Base-by-base conservation (phyloP, 2,113 vertebrate species). In the Aspidoscelis tigris region DNA sequence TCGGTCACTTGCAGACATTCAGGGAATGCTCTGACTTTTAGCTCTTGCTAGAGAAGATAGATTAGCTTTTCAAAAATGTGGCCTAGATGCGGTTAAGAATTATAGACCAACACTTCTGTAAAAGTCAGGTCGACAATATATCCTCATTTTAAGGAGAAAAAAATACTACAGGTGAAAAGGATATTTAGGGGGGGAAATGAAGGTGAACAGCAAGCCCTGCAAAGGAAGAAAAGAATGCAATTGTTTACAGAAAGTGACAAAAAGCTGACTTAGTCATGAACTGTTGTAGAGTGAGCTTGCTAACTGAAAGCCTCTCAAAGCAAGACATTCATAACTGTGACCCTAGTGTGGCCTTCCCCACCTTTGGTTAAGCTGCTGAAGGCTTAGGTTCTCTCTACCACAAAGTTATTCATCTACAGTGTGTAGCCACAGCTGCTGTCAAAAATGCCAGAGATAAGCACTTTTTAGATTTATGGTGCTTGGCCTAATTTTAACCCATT, bases 401-500 rank as follows among this genome's bases (percentile, higher is more conserved):
- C 43, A 61, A 39, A 76, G 78, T 78, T 50, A 86, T 66, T 78
- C 0, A 86, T 78, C 76, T 81, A 41, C 47, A 69, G 33, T 61
- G 84, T 64, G 82, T 0, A 81, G 65, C 82, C 74, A 83, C 22
- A 81, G 20, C 2, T 3, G 24, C 18, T 87, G 39, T 87, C 72
- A 4, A 68, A 70, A 89, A 85, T 78, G 70, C 53, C 70, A 83
- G 50, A 78, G 21, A 84, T 10, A 84, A 90, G 77, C 64, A 80
- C 9, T 66, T 80, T 22, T 76, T 68, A 78, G 18, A 76, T 87
- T 84, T 76, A 41, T 61, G 73, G 6, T 2, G 1, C 50, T 24
- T 71, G 76, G 24, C 72, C 80, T 80, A 86, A 33, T 76, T 90
- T 84, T 87, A 89, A 82, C 10, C 65, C 75, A 2, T 44, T 85